These are phyloP conservation scores for Pteria penguin DNA, from an alignment of 2,888 invertebrate species.

Conservation along the genomic window DNA sequence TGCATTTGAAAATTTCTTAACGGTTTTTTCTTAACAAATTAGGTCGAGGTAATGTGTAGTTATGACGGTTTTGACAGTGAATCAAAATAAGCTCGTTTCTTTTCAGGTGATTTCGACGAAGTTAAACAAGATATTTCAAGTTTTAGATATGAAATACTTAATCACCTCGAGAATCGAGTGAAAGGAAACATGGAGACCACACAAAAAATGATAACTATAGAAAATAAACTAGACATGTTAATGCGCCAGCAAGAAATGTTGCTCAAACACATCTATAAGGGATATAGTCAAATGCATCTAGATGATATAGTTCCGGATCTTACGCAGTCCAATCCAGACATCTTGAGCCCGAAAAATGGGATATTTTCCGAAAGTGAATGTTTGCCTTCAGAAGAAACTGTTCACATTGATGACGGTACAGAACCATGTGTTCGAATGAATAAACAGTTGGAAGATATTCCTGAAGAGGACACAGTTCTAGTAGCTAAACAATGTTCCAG, in stretches of 20 bases:
- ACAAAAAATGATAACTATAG: slow-evolving; percentile 35
- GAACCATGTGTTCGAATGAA: not conserved
- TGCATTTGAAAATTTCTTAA: not conserved
- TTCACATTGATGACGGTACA: not conserved
- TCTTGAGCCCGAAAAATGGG: not conserved
- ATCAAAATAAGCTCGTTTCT: not conserved
- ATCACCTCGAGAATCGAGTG: slow-evolving; percentile 56
- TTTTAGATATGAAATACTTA: slow-evolving; percentile 75
- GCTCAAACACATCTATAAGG: not conserved
- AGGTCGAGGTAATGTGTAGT: too few relatives aligned
- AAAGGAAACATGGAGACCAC: slow-evolving; percentile 19
- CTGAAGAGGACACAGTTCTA: slow-evolving; percentile 15
- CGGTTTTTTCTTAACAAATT: not conserved
- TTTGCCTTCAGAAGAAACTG: slow-evolving; percentile 14
- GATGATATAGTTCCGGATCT: not conserved
- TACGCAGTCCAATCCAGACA: not conserved
- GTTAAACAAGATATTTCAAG: slow-evolving; percentile 76
- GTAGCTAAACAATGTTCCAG: too few relatives aligned
- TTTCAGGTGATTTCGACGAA: slow-evolving; percentile 66
- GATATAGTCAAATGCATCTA: not conserved
- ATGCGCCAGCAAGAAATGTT: slow-evolving; percentile 33
- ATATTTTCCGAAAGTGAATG: slow-evolving; percentile 17
- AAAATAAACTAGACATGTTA: slow-evolving; percentile 40
- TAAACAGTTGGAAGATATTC: slow-evolving; percentile 20
- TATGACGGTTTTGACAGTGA: not conserved